A percentile compares a stretch with the other conserved stretches of the same genome.
Conservation (phyloP, 2,888 invertebrate genomes). For the Chalcis sispes region DNA sequence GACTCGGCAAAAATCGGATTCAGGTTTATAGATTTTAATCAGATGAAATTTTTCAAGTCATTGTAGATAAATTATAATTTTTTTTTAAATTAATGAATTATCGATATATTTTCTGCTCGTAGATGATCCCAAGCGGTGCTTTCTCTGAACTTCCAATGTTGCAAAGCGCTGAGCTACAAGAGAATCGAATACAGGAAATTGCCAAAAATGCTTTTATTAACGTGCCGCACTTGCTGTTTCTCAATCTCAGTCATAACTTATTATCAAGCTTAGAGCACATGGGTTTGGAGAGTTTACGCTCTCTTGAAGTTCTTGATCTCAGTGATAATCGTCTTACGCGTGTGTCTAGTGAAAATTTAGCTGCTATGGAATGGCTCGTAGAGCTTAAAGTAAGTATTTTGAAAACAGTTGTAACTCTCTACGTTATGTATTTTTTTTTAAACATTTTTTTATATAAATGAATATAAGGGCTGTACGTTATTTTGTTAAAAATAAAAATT, state of each 20-base stretch:
- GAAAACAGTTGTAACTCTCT: background rate
- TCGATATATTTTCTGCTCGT: background rate
- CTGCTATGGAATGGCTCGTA: constrained; percentile 90
- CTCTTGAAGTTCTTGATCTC: constrained; percentile 90
- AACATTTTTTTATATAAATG: background rate
- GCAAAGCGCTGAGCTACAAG: constrained; percentile 86
- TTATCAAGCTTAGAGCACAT: constrained; percentile 85
- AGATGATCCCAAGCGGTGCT: constrained; percentile 82
- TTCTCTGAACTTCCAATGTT: constrained; percentile 87
- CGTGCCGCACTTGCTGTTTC: constrained; percentile 86
- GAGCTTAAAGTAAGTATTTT: constrained; percentile 81
- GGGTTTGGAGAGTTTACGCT: constrained; percentile 84
- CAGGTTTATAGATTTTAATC: constrained; percentile 74
- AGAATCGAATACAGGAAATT: constrained; percentile 86
- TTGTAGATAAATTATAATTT: background rate
- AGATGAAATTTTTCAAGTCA: background rate
- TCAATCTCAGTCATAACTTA: constrained; percentile 90
- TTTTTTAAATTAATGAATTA: constrained; percentile 12
- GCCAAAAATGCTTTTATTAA: constrained; percentile 86
- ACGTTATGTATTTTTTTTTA: background rate
- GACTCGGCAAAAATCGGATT: constrained; percentile 84
- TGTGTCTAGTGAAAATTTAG: constrained; percentile 82
- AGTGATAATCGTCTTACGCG: constrained; percentile 86
- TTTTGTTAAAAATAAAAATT: too few relatives aligned
- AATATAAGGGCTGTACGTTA: too few relatives aligned